Evolutionary conservation across 2,797 vertebrate species (phyloP), one percentile per base, ranked within the genome.

Genomic region (Otus scops): DNA sequence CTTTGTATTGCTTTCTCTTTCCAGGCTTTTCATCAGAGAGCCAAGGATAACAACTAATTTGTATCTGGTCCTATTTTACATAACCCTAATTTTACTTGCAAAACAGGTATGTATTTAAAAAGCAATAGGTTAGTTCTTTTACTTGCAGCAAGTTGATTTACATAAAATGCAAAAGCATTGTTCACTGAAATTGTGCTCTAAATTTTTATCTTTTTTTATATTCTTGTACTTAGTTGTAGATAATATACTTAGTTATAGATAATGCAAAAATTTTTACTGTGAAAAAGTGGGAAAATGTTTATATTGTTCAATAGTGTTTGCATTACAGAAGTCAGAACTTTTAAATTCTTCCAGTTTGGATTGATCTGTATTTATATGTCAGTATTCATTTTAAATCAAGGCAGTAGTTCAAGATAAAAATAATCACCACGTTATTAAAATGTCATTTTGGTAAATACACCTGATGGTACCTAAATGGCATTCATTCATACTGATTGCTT

Each of bases 21-120:
- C 32, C 97, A 98, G 97, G 77, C 53, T 96, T 85, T 93, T 98
- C 60, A 97, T 99, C 91, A 98, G 98, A 94, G 94, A 99, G 54
- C 98, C 98, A 20, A 98, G 97, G 95, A 89, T 85, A 64, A 99
- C 98, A 98, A 98, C 98, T 97, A 98, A 98, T 94, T 98, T 99
- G 73, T 99, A 99, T 87, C 98, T 99, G 97, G 98, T 98, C 16
- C 97, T 99, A 82, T 99, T 99, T 97, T 98, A 99, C 27, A 83
- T 98, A 88, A 99, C 99, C 28, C 98, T 99, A 80, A 93, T 99
- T 97, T 97, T 99, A 95, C 99, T 99, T 92, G 98, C 99, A 45
- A 98, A 98, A 47, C 99, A 99, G 99, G 99, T 99, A 97, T 59
- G 78, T 88, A 28, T 64, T 22, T n/a, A 59, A 50, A 34, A 65